phyloP scores from a whole-genome alignment of 2,888 invertebrate genomes.

The Diploptera punctata region DNA sequence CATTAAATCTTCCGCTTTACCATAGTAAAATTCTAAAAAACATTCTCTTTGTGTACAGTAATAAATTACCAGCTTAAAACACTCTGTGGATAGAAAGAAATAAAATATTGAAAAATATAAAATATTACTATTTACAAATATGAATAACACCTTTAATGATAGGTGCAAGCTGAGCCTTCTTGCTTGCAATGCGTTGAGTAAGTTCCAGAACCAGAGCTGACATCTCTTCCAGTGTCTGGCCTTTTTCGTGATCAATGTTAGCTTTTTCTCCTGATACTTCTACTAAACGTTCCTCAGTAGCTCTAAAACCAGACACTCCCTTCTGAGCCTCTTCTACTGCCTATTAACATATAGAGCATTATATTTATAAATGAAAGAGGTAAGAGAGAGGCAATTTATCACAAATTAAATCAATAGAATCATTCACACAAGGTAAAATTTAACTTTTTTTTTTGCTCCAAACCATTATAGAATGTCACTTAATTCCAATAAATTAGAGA shows the following conservation, averaged over 20 bases:
- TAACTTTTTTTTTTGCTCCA: too few species aligned
- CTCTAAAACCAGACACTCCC: slow-evolving; percentile 57
- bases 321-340: slow-evolving; percentile 50
- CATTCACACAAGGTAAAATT: too few species aligned
- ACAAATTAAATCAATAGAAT: too few species aligned
- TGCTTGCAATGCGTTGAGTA: slow-evolving; percentile 64
- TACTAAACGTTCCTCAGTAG: slow-evolving; percentile 63
- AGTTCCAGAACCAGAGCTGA: slow-evolving; percentile 59
- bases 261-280: slow-evolving; percentile 61
- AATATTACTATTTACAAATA: slow-evolving; percentile 49
- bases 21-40: too few species aligned
- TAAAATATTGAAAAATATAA: neutral
- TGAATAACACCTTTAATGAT: slow-evolving; percentile 56
- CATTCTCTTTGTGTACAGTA: neutral
- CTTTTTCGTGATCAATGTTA: slow-evolving; percentile 59
- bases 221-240: slow-evolving; percentile 60
- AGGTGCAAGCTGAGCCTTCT: slow-evolving; percentile 66
- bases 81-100: neutral
- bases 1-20: too few species aligned
- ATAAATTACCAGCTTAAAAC: slow-evolving; percentile 2
- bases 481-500: too few species aligned
- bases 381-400: too few species aligned
- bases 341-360: slow-evolving; percentile 10
- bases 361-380: too few species aligned
- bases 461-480: too few species aligned